Evolutionary conservation across 2,113 vertebrate genomes (phyloP).

Genomic region (Sylvilagus bachmani): DNA sequence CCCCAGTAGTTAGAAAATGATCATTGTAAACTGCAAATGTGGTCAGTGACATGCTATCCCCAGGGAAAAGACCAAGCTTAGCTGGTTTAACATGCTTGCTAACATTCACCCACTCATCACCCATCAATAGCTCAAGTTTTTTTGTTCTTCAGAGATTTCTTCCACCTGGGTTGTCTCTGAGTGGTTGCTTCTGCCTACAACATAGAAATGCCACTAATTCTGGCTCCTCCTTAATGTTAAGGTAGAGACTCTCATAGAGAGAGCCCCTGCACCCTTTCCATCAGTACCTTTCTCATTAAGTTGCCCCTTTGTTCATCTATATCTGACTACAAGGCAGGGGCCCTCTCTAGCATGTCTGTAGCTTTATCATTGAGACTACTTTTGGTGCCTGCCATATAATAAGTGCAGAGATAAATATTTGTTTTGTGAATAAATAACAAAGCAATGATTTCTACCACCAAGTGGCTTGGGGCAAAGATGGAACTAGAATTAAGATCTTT

Average conservation of each 20-base stretch:
- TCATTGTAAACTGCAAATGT: slow-evolving; percentile 15
- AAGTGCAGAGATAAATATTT: background rate
- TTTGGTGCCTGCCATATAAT: background rate
- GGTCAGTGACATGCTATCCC: background rate
- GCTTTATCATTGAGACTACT: background rate
- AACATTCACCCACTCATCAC: background rate
- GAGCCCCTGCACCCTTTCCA: background rate
- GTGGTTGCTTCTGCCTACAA: background rate
- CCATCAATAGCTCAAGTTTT: background rate
- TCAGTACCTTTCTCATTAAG: background rate
- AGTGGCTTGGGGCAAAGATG: background rate
- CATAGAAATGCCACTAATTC: background rate
- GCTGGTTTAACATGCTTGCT: background rate
- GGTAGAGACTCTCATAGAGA: background rate
- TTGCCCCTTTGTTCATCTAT: background rate
- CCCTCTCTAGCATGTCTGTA: background rate
- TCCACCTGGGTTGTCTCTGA: background rate
- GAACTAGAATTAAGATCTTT: background rate
- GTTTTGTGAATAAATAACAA: slow-evolving; percentile 10
- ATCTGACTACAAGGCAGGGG: background rate
- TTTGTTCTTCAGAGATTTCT: background rate
- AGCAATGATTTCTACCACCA: background rate
- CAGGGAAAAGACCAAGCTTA: background rate
- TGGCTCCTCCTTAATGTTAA: background rate
- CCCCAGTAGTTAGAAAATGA: background rate